phyloP scores from a whole-genome alignment of 2,113 vertebrate species.

The Oryzias javanicus region DNA sequence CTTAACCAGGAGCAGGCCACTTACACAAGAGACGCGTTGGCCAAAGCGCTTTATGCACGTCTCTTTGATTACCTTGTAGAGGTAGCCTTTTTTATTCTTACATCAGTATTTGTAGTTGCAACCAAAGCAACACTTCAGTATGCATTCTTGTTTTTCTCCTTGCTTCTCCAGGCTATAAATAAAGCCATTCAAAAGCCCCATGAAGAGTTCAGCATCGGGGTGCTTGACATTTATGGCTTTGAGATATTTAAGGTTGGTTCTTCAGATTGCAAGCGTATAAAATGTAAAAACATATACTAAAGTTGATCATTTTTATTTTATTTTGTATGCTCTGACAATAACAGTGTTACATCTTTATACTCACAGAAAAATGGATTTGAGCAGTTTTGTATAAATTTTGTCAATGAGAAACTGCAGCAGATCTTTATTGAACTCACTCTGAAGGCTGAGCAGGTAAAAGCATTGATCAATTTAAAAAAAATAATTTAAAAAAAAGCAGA shows the following conservation, averaged over 20 bases:
- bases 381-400: slow-evolving; percentile 99
- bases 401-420: slow-evolving; percentile 97
- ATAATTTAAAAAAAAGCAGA: no score
- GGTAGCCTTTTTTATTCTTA: slow-evolving; percentile 57
- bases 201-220: slow-evolving; percentile 91
- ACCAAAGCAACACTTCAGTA: neutral
- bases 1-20: slow-evolving; percentile 92
- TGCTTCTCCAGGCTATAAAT: slow-evolving; percentile 84
- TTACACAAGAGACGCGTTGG: slow-evolving; percentile 90
- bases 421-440: slow-evolving; percentile 98
- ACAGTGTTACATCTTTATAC: slow-evolving; percentile 1
- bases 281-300: slow-evolving; percentile 7
- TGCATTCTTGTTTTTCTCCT: neutral
- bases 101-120: neutral
- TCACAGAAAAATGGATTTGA: slow-evolving; percentile 94
- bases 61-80: slow-evolving; percentile 96
- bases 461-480: neutral
- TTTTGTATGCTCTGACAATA: slow-evolving; percentile 1
- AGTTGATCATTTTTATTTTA: slow-evolving; percentile 1
- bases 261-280: neutral
- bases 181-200: slow-evolving; percentile 90
- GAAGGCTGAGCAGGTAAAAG: slow-evolving; percentile 93
- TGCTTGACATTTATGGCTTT: slow-evolving; percentile 97
- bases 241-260: slow-evolving; percentile 94
- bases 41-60: slow-evolving; percentile 90